phyloP scores from a whole-genome alignment of 2,797 vertebrate genomes.

The Triplophysa yarkandensis region DNA sequence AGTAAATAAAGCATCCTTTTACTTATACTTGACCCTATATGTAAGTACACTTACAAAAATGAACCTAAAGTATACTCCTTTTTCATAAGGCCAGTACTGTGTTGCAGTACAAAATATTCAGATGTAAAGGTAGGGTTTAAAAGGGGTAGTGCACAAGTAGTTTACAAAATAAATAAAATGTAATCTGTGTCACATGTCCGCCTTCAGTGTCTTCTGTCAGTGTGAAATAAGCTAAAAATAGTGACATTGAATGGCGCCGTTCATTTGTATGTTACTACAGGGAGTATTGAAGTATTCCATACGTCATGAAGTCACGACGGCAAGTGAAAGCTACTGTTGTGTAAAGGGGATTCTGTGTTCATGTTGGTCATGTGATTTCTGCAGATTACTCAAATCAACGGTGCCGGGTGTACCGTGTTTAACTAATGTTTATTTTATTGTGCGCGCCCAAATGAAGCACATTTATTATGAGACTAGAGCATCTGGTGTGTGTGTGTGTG shows the following conservation, averaged over 20 bases:
- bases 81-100: too few relatives aligned
- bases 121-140: too few relatives aligned
- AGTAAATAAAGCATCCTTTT: too few relatives aligned
- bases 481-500: slow-evolving; percentile 55
- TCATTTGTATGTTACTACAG: not conserved
- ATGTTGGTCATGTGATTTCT: slow-evolving; percentile 14
- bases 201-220: not conserved
- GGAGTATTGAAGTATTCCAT: too few relatives aligned
- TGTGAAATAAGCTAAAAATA: not conserved
- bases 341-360: slow-evolving; percentile 10
- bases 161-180: not conserved
- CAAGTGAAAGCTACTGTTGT: not conserved
- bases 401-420: slow-evolving; percentile 50
- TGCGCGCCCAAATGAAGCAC: slow-evolving; percentile 57
- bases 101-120: too few relatives aligned
- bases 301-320: not conserved
- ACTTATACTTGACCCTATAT: too few relatives aligned
- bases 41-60: too few relatives aligned
- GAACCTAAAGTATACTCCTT: too few relatives aligned
- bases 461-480: slow-evolving; percentile 59
- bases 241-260: not conserved
- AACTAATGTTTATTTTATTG: slow-evolving; percentile 56
- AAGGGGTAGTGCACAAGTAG: too few relatives aligned
- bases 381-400: slow-evolving; percentile 50
- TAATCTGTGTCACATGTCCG: not conserved